These are phyloP conservation scores for Aproaerema taeniolella DNA, from an alignment of 2,888 invertebrate species.

Conservation along the genomic window DNA sequence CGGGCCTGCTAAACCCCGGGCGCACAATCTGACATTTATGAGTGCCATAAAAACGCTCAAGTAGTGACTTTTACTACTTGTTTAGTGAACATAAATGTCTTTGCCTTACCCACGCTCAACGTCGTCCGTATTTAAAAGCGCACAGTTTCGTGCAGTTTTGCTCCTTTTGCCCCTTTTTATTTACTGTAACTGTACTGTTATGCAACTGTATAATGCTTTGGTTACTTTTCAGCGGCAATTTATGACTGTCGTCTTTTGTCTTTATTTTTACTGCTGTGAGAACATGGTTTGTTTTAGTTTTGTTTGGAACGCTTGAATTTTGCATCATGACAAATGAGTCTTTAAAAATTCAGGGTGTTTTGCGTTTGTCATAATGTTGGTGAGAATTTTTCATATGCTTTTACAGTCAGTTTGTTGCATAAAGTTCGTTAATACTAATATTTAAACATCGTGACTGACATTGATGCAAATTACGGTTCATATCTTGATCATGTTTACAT, in stretches of 20 bases:
- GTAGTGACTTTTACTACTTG: conserved; percentile 79
- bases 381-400: conserved; percentile 8
- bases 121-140: conserved; percentile 76
- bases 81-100: conserved; percentile 80
- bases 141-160: conserved; percentile 72
- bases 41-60: conserved; percentile 79
- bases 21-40: conserved; percentile 78
- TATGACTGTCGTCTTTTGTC: conserved; percentile 67
- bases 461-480: conserved; percentile 28
- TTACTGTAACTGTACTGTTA: conserved; percentile 71
- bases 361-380: conserved; percentile 12
- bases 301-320: conserved; percentile 45
- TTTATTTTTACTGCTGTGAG: conserved; percentile 61
- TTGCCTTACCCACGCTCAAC: conserved; percentile 73
- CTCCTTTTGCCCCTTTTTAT: conserved; percentile 70
- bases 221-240: conserved; percentile 72
- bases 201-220: conserved; percentile 74
- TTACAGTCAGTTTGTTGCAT: conserved; percentile 3
- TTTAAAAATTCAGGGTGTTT: conserved; percentile 22
- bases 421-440: conserved; percentile 24
- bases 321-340: conserved; percentile 34
- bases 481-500: conserved; percentile 47
- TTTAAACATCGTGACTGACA: conserved; percentile 26
- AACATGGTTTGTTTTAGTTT: conserved; percentile 59
- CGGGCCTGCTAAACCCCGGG: conserved; percentile 57